These are phyloP conservation scores for Chrysolina haemoptera DNA, from an alignment of 2,888 invertebrate genomes.

Conservation along the genomic window DNA sequence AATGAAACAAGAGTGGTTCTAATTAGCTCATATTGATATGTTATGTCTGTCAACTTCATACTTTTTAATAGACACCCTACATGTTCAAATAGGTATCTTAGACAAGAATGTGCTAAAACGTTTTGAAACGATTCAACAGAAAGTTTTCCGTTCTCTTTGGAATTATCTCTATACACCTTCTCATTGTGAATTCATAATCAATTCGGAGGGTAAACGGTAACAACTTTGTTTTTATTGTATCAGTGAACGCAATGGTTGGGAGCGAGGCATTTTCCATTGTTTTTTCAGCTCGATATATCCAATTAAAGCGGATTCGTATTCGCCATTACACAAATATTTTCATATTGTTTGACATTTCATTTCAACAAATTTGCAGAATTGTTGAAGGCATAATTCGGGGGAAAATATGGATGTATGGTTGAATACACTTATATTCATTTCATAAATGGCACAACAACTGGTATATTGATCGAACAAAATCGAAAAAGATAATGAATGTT, in stretches of 20 bases:
- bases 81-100: no score
- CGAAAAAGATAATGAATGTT: no score
- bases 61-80: no score
- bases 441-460: no score
- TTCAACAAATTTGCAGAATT: neutral
- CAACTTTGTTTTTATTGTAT: neutral
- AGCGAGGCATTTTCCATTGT: neutral
- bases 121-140: neutral
- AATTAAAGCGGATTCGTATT: neutral
- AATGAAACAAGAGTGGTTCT: no score
- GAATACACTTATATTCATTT: no score
- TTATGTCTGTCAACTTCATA: no score
- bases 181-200: neutral
- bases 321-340: neutral
- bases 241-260: neutral
- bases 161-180: neutral
- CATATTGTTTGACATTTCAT: neutral
- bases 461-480: no score
- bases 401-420: no score
- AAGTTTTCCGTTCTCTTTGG: neutral
- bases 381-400: no score
- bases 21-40: no score
- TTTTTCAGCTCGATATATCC: neutral
- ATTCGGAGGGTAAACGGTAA: neutral
- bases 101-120: no score